These are phyloP conservation scores for Terebella lapidaria DNA, from an alignment of 2,888 invertebrate genomes.

Conservation along the genomic window DNA sequence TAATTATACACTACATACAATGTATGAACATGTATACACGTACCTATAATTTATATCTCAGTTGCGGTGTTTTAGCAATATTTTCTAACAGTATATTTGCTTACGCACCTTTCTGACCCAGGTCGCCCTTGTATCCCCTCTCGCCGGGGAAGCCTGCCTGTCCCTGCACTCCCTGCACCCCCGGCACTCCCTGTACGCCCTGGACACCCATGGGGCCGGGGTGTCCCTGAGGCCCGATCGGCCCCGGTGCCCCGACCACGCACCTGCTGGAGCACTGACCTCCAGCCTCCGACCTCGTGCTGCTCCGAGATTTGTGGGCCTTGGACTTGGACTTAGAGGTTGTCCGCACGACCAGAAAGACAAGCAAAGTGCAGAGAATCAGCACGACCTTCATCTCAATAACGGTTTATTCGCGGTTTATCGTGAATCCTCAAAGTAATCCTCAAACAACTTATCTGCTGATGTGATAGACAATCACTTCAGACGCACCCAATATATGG, in stretches of 20 bases:
- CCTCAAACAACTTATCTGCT: too few relatives aligned
- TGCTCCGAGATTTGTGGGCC: too few relatives aligned
- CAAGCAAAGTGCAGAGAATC: too few relatives aligned
- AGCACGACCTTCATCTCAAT: too few relatives aligned
- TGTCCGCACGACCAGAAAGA: too few relatives aligned
- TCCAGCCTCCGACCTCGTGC: too few relatives aligned
- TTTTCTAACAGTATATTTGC: not conserved
- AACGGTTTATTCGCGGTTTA: too few relatives aligned
- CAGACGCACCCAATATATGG: too few relatives aligned
- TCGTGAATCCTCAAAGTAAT: too few relatives aligned
- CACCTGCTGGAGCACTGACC: not conserved
- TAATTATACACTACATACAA: too few relatives aligned
- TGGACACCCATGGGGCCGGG: conserved; percentile 9
- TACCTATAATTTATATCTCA: not conserved
- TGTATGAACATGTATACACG: not conserved
- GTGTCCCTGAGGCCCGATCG: conserved; percentile 8
- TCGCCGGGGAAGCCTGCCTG: conserved; percentile 23
- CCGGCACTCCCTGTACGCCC: conserved; percentile 15
- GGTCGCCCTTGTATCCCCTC: conserved; percentile 18
- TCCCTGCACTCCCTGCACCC: conserved; percentile 23
- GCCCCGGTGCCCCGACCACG: not conserved
- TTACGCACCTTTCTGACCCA: conserved; percentile 16
- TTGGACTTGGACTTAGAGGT: too few relatives aligned
- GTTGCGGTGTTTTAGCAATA: not conserved
- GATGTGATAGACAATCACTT: too few relatives aligned